Evolutionary conservation across 2,797 vertebrate species (phyloP).

Genomic region (Luscinia megarhynchos): DNA sequence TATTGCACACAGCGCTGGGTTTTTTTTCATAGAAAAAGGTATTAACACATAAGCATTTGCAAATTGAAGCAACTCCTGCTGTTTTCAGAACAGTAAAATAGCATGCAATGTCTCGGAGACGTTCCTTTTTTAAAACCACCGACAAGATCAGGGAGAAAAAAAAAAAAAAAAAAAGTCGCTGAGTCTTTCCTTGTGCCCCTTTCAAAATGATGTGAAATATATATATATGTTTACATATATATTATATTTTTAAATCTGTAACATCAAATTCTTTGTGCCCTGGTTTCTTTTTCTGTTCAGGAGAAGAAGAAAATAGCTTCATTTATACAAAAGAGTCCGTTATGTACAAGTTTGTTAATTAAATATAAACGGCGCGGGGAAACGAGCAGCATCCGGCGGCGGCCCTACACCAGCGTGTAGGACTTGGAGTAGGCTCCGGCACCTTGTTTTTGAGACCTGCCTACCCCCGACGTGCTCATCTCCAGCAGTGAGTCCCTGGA

Average conservation of each 20-base stretch:
- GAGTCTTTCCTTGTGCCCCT: constrained; percentile 75
- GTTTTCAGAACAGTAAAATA: constrained; percentile 90
- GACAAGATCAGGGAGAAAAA: constrained; percentile 68
- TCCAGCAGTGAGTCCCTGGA: constrained; percentile 98
- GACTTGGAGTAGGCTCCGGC: constrained; percentile 97
- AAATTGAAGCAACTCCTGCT: constrained; percentile 92
- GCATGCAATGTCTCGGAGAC: constrained; percentile 93
- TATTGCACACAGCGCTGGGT: constrained; percentile 98
- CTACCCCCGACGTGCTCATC: constrained; percentile 94
- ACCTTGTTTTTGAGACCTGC: constrained; percentile 94
- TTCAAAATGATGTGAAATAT: constrained; percentile 68
- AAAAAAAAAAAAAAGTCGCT: constrained; percentile 56
- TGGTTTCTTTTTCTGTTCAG: constrained; percentile 86
- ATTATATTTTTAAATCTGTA: constrained; percentile 83
- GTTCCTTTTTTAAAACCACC: constrained; percentile 82
- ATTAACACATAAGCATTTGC: constrained; percentile 99
- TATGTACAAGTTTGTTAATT: constrained; percentile 92
- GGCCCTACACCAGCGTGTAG: constrained; percentile 95
- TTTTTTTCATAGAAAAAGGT: constrained; percentile 98
- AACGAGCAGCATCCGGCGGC: constrained; percentile 63
- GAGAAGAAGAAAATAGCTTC: constrained; percentile 99
- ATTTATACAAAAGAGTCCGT: constrained; percentile 99
- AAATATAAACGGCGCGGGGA: constrained; percentile 85
- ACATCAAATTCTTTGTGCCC: constrained; percentile 91
- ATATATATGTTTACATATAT: constrained; percentile 68